Base-by-base conservation (phyloP, 2,797 vertebrate species). In the Phrynocephalus forsythii region DNA sequence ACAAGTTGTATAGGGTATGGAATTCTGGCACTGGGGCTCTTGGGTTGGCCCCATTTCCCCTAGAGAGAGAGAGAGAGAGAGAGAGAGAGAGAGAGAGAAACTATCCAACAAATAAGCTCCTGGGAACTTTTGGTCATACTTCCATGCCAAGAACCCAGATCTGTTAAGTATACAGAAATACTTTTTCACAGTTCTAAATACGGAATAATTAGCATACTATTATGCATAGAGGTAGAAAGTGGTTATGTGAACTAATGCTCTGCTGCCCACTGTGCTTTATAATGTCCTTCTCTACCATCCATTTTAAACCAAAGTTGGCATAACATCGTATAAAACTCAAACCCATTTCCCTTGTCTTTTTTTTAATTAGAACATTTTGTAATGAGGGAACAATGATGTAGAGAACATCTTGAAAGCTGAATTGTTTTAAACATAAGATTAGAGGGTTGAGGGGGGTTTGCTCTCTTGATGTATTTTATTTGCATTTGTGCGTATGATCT, bases 311-410 rank as follows among this genome's bases (percentile, higher is more conserved):
- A 89, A 91, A 86, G 1, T 1, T 82, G 85, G 83, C 2, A 85
- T 60, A 93, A 87, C 80, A 86, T 82, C 33, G 26, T 26, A 50
- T 2, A 86, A 90, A 90, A 87, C 16, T 0, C 76, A 75, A 9
- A 28, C 18, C 78, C 44, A 48, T 86, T 30, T 82, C 18, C 87
- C n/a, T 16, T 13, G 80, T 68, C 56, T 44, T 72, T 72, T 48
- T 68, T 9, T 26, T 84, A 66, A 92, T 87, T n/a, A 86, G 68
- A 3, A 1, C 86, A 68, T 91, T 89, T 88, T 89, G 63, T 89
- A 92, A 15, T 72, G 88, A 24, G 1, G 69, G 86, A 92, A 89
- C 48, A 0, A 13, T 83, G 83, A 68, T 82, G 18, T 86, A n/a
- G 68, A 72, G 87, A 10, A 72, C 0, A 24, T 83, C 90, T 78